Conservation (phyloP, 1,140 invertebrate genomes). For the Scaptomyza hsui region DNA sequence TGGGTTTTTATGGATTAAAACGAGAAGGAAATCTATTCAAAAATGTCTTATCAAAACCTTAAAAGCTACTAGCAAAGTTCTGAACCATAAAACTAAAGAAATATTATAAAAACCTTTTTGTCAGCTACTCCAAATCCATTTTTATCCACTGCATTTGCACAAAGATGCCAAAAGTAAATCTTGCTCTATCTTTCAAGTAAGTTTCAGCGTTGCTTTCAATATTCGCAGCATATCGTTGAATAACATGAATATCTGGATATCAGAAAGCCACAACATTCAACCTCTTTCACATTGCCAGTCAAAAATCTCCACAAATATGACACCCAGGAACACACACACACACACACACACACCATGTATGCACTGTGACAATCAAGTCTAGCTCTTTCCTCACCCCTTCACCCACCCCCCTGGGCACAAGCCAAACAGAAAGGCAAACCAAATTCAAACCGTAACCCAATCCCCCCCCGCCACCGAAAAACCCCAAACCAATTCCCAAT, state of each 20-base stretch:
- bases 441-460: constrained; percentile 29
- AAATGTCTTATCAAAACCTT: too few species aligned
- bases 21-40: too few species aligned
- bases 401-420: too few species aligned
- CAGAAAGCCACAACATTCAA: constrained; percentile 31
- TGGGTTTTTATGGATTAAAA: too few species aligned
- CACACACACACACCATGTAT: constrained; percentile 8
- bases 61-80: too few species aligned
- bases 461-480: too few species aligned
- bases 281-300: constrained; percentile 15
- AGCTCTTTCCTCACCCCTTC: too few species aligned
- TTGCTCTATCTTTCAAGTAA: too few species aligned
- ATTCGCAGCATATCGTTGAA: not conserved
- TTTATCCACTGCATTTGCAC: too few species aligned
- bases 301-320: constrained; percentile 43
- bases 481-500: constrained; percentile 59
- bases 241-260: constrained; percentile 20
- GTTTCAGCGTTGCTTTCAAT: not conserved
- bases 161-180: too few species aligned
- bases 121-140: constrained; percentile 1
- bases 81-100: too few species aligned
- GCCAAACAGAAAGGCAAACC: constrained; percentile 13
- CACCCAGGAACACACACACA: constrained; percentile 6
- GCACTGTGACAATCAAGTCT: constrained; percentile 24
- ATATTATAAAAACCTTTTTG: too few species aligned